Conservation (phyloP, 2,797 vertebrate species). For the Arnoldichthys spilopterus region DNA sequence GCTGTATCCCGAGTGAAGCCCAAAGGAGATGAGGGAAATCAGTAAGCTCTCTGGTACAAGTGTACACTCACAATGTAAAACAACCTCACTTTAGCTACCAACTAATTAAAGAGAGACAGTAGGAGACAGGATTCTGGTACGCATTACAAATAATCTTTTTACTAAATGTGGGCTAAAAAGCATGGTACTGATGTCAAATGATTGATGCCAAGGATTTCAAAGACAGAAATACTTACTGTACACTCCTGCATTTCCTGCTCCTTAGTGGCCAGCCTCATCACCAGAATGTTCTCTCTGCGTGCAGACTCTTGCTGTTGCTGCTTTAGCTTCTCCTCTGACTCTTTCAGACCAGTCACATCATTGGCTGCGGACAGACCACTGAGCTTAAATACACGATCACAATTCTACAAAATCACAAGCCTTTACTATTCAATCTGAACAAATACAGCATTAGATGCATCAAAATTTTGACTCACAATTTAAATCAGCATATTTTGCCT, state of each 20-base stretch:
- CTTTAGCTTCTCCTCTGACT: slow-evolving; percentile 98
- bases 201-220: not conserved
- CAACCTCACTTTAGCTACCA: not conserved
- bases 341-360: slow-evolving; percentile 95
- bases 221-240: slow-evolving; percentile 86
- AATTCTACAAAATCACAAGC: not conserved
- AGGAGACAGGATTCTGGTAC: not conserved
- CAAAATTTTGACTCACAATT: slow-evolving; percentile 87
- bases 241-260: slow-evolving; percentile 99
- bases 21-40: not conserved
- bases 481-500: slow-evolving; percentile 96
- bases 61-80: no score
- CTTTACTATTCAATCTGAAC: not conserved
- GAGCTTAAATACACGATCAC: not conserved
- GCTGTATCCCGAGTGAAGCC: not conserved
- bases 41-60: not conserved
- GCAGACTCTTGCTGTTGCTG: slow-evolving; percentile 99
- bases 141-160: not conserved
- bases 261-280: slow-evolving; percentile 98
- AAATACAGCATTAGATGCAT: not conserved
- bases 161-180: not conserved
- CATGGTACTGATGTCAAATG: not conserved
- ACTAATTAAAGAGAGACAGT: not conserved
- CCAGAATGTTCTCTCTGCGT: slow-evolving; percentile 97
- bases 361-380: slow-evolving; percentile 80